Base-by-base conservation (phyloP, 1,140 invertebrate genomes). In the Drosophila simulans region DNA sequence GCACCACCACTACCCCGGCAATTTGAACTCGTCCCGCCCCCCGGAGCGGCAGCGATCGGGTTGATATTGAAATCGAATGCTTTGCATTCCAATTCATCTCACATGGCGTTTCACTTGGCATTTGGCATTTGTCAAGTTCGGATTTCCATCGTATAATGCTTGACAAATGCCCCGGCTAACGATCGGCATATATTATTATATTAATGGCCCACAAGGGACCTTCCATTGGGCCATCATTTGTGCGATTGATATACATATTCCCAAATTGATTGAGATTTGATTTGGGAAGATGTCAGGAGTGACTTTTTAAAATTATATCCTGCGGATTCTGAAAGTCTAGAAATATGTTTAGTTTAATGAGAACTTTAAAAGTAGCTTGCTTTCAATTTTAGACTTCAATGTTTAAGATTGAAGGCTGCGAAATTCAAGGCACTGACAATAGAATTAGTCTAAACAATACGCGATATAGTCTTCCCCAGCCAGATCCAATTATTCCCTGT, bases 101-200 rank as follows among this genome's bases (percentile, higher is more conserved):
- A 2, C 40, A 49, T 68, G 42, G 37, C 63, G 48, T 15, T 68
- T 68, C 62, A 56, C 62, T 70, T 56, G 49, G 66, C 66, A 70
- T 72, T 70, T 56, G 49, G 66, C 66, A 70, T 72, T 70, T 72
- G 69, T 72, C 70, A 73, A 74, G 48, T 74, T 72, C 57, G n/a
- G 27, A 56, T 70, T 69, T 71, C 65, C 54, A 45, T 59, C 22
- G 20, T 31, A 52, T 69, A 59, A 39, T 59, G 27, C 40, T 25
- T 73, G 68, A 72, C 70, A 74, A 74, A 54, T 74, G 42, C 35
- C 12, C 57, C 69, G 15, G 15, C 25, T 68, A 51, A 68, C 45
- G 58, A 73, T 69, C 51, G 40, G 66, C 64, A 70, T 70, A 68
- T 22, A 68, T 68, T 22, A 68, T 68, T 64, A 68, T 68, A 53